A percentile compares a stretch with the other conserved stretches of the same genome.
Evolutionary conservation across 1,140 invertebrate species (phyloP).

Genomic region (Euglossa dilemma): DNA sequence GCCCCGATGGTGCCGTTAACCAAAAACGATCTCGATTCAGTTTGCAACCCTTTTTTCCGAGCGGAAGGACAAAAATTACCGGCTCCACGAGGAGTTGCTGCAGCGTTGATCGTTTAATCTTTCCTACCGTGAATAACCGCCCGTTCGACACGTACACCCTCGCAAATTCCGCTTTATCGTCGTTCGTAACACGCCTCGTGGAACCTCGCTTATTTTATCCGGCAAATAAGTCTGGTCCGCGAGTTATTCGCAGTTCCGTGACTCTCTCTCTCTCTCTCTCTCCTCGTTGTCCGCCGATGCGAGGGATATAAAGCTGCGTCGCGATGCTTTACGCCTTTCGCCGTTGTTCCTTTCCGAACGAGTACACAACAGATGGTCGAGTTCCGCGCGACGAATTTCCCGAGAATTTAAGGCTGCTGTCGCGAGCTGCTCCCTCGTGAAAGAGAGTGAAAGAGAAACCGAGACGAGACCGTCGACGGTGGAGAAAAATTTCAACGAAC

Average conservation of each 20-base stretch:
- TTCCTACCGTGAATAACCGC: background rate
- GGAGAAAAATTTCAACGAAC: too few relatives aligned
- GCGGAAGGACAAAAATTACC: background rate
- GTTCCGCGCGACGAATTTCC: background rate
- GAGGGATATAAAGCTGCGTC: background rate
- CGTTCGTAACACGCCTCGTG: too few relatives aligned
- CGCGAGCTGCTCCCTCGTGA: too few relatives aligned
- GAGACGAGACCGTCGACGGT: too few relatives aligned
- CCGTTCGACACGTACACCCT: background rate
- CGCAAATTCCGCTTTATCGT: conserved; percentile 9
- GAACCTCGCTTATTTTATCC: conserved; percentile 8
- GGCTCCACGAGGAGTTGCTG: background rate
- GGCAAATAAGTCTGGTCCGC: conserved; percentile 14
- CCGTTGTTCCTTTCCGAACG: background rate
- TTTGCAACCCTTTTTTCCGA: background rate
- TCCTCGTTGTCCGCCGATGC: background rate
- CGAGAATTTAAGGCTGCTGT: background rate
- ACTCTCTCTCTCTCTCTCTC: background rate
- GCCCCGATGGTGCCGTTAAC: too few relatives aligned
- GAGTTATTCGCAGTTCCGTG: conserved; percentile 18
- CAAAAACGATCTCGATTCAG: background rate
- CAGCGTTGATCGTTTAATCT: background rate
- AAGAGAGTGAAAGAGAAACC: too few relatives aligned
- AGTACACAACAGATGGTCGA: background rate
- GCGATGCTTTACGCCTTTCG: background rate